Evolutionary conservation across 2,797 vertebrate genomes (phyloP).

Genomic region (Sebastes vulpes): DNA sequence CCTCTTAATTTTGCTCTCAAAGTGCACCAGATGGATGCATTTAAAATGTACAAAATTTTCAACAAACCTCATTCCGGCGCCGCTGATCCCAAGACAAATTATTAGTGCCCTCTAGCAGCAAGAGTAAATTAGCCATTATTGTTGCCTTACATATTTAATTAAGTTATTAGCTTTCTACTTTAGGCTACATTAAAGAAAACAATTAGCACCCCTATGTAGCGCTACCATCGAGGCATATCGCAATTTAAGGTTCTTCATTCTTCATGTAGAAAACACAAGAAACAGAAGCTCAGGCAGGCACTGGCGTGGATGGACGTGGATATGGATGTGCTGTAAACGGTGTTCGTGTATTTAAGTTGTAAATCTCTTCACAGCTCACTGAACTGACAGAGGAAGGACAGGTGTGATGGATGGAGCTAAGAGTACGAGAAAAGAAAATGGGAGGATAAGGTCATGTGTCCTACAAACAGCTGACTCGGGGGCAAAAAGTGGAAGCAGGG

Average conservation of each 20-base stretch:
- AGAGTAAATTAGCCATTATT: too few species aligned
- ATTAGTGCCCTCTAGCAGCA: background rate
- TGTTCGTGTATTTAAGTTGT: constrained; percentile 46
- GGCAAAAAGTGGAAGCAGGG: constrained; percentile 7
- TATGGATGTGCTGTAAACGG: constrained; percentile 27
- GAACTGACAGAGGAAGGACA: constrained; percentile 40
- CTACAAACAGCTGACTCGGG: constrained; percentile 35
- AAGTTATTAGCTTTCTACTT: too few species aligned
- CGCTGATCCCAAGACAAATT: background rate
- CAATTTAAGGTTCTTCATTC: background rate
- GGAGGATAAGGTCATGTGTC: constrained; percentile 26
- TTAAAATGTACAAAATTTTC: too few species aligned
- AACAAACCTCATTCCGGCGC: too few species aligned
- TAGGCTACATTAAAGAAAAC: background rate
- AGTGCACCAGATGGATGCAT: too few species aligned
- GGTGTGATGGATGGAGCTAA: constrained; percentile 59
- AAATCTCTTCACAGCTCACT: constrained; percentile 54
- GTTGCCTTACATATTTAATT: too few species aligned
- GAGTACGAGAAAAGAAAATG: constrained; percentile 19
- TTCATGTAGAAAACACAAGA: constrained; percentile 7
- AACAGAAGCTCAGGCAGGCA: background rate
- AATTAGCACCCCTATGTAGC: background rate
- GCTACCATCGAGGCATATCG: background rate
- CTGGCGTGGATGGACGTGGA: background rate
- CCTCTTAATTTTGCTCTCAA: too few species aligned